Evolutionary conservation across 2,888 invertebrate genomes (phyloP), one percentile per base, ranked within the genome.

Genomic region (Apantesis nais): DNA sequence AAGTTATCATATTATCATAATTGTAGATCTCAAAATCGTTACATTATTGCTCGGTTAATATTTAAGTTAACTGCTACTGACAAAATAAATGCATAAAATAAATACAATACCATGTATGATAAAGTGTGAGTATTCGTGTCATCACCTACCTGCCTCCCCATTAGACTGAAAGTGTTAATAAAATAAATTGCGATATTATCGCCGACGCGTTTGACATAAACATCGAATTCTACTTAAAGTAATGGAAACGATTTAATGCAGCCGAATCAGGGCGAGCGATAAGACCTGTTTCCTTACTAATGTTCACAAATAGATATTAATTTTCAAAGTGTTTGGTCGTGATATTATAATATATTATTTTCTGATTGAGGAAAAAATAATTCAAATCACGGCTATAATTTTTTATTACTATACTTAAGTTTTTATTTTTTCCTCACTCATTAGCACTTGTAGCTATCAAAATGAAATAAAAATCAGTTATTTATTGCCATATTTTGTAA

Each of bases 201-300:
- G 90, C 83, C 83, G 85, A 85, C 88, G 89, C 87, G 90, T 92
- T 93, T 93, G 93, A 93, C 94, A 91, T 87, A 91, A 92, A 94
- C 94, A 94, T 93, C 90, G 93, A 92, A 94, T 91, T 91, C 93
- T 94, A 94, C 94, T 94, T 93, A 90, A 93, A 91, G 90, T 93
- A 93, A 93, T 93, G 93, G 93, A 93, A 92, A 90, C 90, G 89
- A 91, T 93, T 92, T 92, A 93, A 91, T 92, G 88, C 88, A 87
- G 86, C 84, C 85, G 88, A 91, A 91, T 90, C 89, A 87, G 89
- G 86, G 82, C 88, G 85, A 71, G 77, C 88, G 92, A 92, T 92
- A 90, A 90, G 85, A 86, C 85, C 85, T 81, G 84, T 86, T 88
- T 85, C 86, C 80, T 83, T 82, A 83, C 78, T 82, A 82, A 80